Base-by-base conservation (phyloP, 2,888 invertebrate genomes). In the Ligdia adustata region DNA sequence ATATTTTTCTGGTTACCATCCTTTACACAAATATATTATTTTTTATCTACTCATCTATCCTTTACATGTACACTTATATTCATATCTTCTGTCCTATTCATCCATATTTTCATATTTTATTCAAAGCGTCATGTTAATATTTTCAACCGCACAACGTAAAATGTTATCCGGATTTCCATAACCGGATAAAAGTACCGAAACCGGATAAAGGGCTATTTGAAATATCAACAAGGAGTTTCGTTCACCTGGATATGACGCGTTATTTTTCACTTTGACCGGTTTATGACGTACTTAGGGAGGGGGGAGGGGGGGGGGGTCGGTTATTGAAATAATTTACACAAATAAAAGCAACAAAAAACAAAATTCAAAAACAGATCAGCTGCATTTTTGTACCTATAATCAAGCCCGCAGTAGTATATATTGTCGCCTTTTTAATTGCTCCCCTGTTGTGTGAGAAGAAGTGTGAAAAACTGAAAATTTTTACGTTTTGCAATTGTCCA, bases 181-280 rank as follows among this genome's bases (percentile, higher is more conserved):
- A 28, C 29, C 37, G 44, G 37, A 44, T 44, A 20, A 33, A 32
- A n/a, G n/a, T n/a, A n/a, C n/a, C n/a, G n/a, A n/a, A 27, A 14
- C 22, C 9, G 33, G 14, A 33, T 9, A 34, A 43, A 20, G 22
- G 38, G 22, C 33, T 13, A 14, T 48, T 42, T 37, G 14, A 33
- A 48, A 41, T 20, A 49, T 29, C 49, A 43, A 39, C 49, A 49
- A 39, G 22, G 32, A 31, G 27, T n/a, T n/a, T n/a, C 14, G 27
- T 12, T 34, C 15, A 16, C 34, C 16, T 29, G 18, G 6, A 9
- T 9, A 22, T 7, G 22, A 9, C 12, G 20, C 7, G 34, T 24
- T 40, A 45, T 39, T 33, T 34, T 40, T 46, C 40, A 40, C 14
- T 46, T 28, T 15, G 7, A 12, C 34, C 22, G 6, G 3, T 13